These are phyloP conservation scores for Dynastes grantii DNA, from an alignment of 2,888 invertebrate genomes.

Conservation along the genomic window DNA sequence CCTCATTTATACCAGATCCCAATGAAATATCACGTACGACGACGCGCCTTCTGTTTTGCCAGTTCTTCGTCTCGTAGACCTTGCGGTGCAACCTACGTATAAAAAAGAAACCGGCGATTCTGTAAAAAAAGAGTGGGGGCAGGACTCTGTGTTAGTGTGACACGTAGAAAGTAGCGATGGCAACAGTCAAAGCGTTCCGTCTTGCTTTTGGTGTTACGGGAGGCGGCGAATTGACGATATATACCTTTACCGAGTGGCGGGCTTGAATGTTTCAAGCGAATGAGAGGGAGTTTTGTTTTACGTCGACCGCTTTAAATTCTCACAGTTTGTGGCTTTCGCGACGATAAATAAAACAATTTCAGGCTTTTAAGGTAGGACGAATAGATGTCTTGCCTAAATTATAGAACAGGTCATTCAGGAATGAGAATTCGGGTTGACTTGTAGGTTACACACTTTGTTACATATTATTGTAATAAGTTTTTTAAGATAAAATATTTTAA, in stretches of 20 bases:
- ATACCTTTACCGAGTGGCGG: conserved; percentile 2
- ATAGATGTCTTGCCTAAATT: conserved; percentile 8
- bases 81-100: not conserved
- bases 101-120: not conserved
- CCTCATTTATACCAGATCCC: conserved; percentile 20
- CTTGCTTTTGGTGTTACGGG: conserved; percentile 7
- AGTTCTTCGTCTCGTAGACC: conserved; percentile 3
- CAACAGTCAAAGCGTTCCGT: conserved; percentile 2
- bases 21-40: conserved; percentile 28
- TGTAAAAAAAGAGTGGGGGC: not conserved
- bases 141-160: not conserved
- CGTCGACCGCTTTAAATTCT: conserved; percentile 18
- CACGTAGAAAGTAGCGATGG: conserved; percentile 10
- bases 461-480: no score
- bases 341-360: conserved; percentile 7
- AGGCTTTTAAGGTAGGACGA: conserved; percentile 8
- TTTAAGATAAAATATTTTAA: no score
- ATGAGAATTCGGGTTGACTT: not conserved
- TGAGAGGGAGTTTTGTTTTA: conserved; percentile 19
- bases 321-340: conserved; percentile 1
- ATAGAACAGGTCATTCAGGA: conserved; percentile 2
- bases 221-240: conserved; percentile 8
- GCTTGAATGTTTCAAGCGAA: conserved; percentile 12
- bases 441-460: not conserved
- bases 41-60: conserved; percentile 15